Conservation (phyloP, 2,888 invertebrate species). For the Drosophila birchii region DNA sequence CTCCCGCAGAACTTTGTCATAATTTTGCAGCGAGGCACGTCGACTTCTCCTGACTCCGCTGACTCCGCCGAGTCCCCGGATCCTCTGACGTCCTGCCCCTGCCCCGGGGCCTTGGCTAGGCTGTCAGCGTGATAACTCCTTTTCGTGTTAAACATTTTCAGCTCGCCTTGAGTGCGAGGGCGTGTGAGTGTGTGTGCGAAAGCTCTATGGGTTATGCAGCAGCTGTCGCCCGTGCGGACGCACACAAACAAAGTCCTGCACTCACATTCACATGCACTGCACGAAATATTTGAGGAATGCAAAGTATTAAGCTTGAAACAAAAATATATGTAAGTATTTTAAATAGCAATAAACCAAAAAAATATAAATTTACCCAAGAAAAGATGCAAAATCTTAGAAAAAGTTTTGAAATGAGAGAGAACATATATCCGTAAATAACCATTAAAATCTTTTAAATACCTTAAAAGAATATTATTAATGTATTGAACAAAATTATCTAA, state of each 20-base stretch:
- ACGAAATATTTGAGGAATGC: background rate
- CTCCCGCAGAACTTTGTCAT: constrained; percentile 69
- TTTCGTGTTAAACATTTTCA: constrained; percentile 81
- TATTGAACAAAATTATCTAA: background rate
- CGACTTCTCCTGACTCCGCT: constrained; percentile 19
- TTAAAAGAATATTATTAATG: background rate
- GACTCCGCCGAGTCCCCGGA: constrained; percentile 9
- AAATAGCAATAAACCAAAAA: background rate
- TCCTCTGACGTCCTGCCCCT: constrained; percentile 18
- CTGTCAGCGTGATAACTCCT: constrained; percentile 79
- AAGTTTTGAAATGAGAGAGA: background rate
- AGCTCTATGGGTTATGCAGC: constrained; percentile 61
- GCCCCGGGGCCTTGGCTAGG: constrained; percentile 42
- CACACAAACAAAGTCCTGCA: constrained; percentile 35
- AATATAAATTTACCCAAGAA: background rate
- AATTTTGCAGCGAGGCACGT: constrained; percentile 63
- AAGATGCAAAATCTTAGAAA: too few relatives aligned
- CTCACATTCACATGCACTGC: constrained; percentile 36
- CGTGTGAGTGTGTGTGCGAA: constrained; percentile 17
- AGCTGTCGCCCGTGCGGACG: constrained; percentile 63
- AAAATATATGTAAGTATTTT: background rate
- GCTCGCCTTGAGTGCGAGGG: constrained; percentile 55
- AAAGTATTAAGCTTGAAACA: background rate
- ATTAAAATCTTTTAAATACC: too few relatives aligned
- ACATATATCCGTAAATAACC: background rate